phyloP scores from a whole-genome alignment of 2,113 vertebrate genomes.

The Zosterops lateralis region DNA sequence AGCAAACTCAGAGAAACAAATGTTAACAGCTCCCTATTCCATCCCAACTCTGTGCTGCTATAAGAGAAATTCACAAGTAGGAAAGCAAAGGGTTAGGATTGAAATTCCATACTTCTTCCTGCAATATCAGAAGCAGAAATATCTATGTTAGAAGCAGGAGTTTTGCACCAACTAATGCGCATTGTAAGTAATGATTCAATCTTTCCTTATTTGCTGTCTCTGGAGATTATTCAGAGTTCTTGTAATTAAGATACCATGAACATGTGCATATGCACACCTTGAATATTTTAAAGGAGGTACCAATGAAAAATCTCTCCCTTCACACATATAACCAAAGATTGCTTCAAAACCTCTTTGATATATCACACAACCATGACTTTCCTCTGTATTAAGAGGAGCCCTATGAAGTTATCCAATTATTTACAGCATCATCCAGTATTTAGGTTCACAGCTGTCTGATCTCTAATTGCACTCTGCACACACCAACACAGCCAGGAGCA shows the following conservation, averaged over 20 bases:
- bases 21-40: not conserved
- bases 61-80: too few species aligned
- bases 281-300: not conserved
- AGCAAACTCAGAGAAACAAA: not conserved
- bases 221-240: not conserved
- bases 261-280: fast-evolving
- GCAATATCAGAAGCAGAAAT: not conserved
- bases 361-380: not conserved
- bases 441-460: too few species aligned
- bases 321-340: fast-evolving
- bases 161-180: not conserved
- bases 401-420: fast-evolving
- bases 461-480: not conserved
- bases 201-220: not conserved
- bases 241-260: not conserved
- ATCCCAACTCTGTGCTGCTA: too few species aligned
- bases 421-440: not conserved
- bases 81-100: too few species aligned
- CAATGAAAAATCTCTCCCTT: not conserved
- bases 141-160: not conserved
- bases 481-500: not conserved
- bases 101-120: not conserved
- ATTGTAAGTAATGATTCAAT: not conserved
- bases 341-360: not conserved
- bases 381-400: not conserved